These are phyloP conservation scores for Rotaria macrura DNA, from an alignment of 2,888 invertebrate species.

Conservation along the genomic window DNA sequence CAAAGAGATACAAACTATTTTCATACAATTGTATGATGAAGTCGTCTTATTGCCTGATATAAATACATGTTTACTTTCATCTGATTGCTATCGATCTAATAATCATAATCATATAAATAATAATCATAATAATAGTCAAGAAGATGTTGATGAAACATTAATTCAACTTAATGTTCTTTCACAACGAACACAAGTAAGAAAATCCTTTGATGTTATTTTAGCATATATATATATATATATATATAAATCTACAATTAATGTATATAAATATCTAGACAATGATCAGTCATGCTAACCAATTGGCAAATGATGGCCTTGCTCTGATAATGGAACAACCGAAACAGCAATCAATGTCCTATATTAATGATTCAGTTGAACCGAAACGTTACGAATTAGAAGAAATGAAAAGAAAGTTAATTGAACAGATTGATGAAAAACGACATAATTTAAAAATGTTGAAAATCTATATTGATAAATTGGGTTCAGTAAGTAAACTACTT, in stretches of 20 bases:
- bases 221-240: not conserved
- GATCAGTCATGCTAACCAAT: not conserved
- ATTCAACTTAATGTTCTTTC: not conserved
- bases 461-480: not conserved
- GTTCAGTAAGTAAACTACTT: not conserved
- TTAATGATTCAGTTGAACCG: conserved; percentile 84
- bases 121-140: not conserved
- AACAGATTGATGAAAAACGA: conserved; percentile 13
- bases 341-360: not conserved
- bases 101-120: not conserved
- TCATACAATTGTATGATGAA: not conserved
- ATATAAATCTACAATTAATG: too few relatives aligned
- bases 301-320: conserved; percentile 13
- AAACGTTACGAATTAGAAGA: conserved; percentile 75
- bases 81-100: not conserved
- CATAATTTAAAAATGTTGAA: not conserved
- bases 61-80: not conserved
- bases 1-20: conserved; percentile 55
- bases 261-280: conserved; percentile 8
- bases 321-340: not conserved
- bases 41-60: not conserved
- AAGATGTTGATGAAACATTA: not conserved
- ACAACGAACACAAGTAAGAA: not conserved
- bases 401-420: not conserved
- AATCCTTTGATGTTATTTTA: not conserved